Base-by-base conservation (phyloP, 2,888 invertebrate genomes). In the Orthosia incerta region DNA sequence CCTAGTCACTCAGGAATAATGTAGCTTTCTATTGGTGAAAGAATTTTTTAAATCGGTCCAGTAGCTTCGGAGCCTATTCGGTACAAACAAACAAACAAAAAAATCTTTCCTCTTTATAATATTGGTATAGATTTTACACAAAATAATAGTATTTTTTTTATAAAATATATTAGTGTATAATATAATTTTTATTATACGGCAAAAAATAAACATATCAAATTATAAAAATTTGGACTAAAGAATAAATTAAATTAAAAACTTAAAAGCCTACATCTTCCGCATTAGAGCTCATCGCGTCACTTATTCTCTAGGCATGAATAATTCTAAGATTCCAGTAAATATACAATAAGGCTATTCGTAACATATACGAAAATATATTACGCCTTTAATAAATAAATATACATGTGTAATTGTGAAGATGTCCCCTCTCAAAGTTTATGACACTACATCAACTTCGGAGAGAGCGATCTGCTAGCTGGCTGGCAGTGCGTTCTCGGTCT, bases 391-490 rank as follows among this genome's bases (percentile, higher is more conserved):
- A 70, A 62, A 75, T 56, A 63, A 71, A 39, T 39, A 39, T 51
- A 26, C n/a, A 23, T n/a, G n/a, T n/a, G n/a, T 26, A 31, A 26
- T 39, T 4, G 15, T 4, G 15, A 48, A 31, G 53, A 78, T 65
- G 91, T 86, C 91, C 79, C 76, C 76, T 94, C 93, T 93, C 82
- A 87, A 89, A 85, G 85, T 92, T 92, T 75, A 61, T 91, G 87
- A 78, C 75, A 77, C 93, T 93, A 79, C 82, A 77, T 77, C 80
- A 68, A 63, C 79, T 82, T 77, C 86, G 87, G 95, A 94, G 95
- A 95, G 95, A 95, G 94, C 93, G 93, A 89, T 92, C 91, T 89
- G 87, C 82, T 87, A 83, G 83, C 81, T 64, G 87, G 80, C 89
- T 89, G 90, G 82, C 93, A 95, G 95, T 95, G 87, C 89, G 87